Percentiles rank a stretch among this genome's conserved stretches.
phyloP scores from a whole-genome alignment of 2,797 vertebrate species.

The Emydoidea blandingii region DNA sequence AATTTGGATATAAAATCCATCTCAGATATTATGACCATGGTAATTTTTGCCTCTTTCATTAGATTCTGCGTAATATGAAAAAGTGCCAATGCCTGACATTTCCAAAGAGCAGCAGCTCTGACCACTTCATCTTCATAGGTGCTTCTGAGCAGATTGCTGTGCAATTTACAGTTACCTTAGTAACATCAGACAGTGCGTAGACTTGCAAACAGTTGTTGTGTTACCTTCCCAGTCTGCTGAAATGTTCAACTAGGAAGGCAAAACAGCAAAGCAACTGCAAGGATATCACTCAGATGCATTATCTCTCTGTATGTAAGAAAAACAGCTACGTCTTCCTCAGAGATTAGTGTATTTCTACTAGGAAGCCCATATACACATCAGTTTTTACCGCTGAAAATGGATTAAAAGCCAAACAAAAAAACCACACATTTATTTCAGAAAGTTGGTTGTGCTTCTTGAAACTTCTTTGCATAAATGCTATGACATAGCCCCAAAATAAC shows the following conservation, averaged over 20 bases:
- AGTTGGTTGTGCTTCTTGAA: not conserved
- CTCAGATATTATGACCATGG: not conserved
- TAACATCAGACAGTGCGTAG: conserved; percentile 28
- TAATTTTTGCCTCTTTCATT: not conserved
- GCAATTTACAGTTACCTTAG: conserved; percentile 62
- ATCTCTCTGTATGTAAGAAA: not conserved
- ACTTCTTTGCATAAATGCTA: not conserved
- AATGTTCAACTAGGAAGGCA: not conserved
- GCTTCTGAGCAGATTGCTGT: conserved; percentile 17
- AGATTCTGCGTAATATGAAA: not conserved
- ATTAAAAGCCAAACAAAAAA: not conserved
- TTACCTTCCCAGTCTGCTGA: conserved; percentile 46
- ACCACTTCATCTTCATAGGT: conserved; percentile 58
- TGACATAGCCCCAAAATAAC: not conserved
- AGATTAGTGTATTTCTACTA: not conserved
- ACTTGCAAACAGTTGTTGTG: conserved; percentile 53
- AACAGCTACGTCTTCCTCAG: not conserved
- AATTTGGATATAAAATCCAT: not conserved
- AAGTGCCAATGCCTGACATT: conserved; percentile 54
- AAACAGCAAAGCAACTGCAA: not conserved
- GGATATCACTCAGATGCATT: not conserved
- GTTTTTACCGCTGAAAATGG: not conserved
- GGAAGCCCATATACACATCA: not conserved
- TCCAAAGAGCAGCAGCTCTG: not conserved
- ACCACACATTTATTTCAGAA: not conserved